These are phyloP conservation scores for Capricornis sumatraensis DNA, from an alignment of 2,113 vertebrate species.

Conservation along the genomic window DNA sequence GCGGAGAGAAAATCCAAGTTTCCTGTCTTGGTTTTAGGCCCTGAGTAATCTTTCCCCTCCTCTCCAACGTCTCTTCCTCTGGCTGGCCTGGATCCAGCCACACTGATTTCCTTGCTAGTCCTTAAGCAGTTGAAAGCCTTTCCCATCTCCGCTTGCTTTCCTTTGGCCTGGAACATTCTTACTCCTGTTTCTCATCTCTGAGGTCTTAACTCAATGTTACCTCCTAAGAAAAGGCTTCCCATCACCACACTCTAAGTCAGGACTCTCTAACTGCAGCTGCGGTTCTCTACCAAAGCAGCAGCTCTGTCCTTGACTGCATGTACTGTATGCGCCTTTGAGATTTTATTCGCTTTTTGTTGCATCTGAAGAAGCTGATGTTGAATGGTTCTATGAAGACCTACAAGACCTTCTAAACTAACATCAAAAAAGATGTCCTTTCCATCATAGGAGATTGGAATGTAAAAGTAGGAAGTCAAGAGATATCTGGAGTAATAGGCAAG, in stretches of 20 bases:
- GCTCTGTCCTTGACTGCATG: not conserved
- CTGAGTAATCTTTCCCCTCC: not conserved
- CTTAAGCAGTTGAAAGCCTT: not conserved
- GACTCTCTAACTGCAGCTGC: not conserved
- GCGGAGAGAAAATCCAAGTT: not conserved
- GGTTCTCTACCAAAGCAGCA: not conserved
- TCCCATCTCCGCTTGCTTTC: not conserved
- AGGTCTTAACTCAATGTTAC: not conserved
- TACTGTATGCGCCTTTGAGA: not conserved
- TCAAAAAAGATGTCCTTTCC: not conserved
- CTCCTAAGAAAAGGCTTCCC: not conserved
- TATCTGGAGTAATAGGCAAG: not conserved
- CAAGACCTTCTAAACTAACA: not conserved
- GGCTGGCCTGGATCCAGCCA: not conserved
- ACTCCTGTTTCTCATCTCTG: not conserved
- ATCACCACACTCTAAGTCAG: not conserved
- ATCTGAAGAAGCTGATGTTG: not conserved
- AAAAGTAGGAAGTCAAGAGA: not conserved
- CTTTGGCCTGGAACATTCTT: not conserved
- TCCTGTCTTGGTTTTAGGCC: not conserved
- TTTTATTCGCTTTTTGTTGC: not conserved
- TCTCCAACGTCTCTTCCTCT: not conserved
- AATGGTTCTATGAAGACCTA: not conserved
- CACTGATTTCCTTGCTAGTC: not conserved
- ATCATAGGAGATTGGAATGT: not conserved